A percentile compares a stretch with the other conserved stretches of the same genome.
phyloP scores from a whole-genome alignment of 2,797 vertebrate genomes.

The Catharus ustulatus region DNA sequence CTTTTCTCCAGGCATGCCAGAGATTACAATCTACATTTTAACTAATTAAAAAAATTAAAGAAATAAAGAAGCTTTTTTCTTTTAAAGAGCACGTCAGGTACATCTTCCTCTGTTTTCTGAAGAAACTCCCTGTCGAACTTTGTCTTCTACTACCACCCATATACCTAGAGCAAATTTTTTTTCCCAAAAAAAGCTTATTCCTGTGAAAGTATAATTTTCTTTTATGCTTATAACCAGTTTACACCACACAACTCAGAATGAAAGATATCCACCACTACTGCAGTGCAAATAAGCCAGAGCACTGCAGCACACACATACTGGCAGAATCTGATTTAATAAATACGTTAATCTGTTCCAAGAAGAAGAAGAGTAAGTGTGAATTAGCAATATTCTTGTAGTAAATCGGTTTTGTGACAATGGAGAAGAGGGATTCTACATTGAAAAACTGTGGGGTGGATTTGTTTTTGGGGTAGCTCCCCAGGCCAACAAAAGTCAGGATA shows the following conservation, averaged over 20 bases:
- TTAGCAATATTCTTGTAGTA: background rate
- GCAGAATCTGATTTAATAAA: conserved; percentile 55
- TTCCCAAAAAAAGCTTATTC: conserved; percentile 5
- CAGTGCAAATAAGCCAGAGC: background rate
- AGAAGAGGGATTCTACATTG: background rate
- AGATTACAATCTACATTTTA: background rate
- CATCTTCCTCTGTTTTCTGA: background rate
- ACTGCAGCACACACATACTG: background rate
- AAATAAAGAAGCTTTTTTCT: background rate
- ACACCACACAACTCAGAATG: background rate
- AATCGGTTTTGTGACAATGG: conserved; percentile 1
- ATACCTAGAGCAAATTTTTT: background rate
- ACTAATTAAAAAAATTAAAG: background rate
- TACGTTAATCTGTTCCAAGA: conserved; percentile 47
- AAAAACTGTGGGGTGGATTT: background rate
- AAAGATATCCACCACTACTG: background rate
- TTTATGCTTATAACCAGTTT: conserved; percentile 27
- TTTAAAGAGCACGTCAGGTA: background rate
- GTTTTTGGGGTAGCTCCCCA: background rate
- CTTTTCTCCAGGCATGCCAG: background rate
- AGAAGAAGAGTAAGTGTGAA: conserved; percentile 8
- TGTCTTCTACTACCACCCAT: background rate
- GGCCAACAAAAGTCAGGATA: background rate
- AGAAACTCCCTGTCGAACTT: background rate
- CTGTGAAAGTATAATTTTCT: conserved; percentile 6